These are phyloP conservation scores for Ceratitis capitata DNA, from an alignment of 1,140 invertebrate genomes.

Conservation along the genomic window DNA sequence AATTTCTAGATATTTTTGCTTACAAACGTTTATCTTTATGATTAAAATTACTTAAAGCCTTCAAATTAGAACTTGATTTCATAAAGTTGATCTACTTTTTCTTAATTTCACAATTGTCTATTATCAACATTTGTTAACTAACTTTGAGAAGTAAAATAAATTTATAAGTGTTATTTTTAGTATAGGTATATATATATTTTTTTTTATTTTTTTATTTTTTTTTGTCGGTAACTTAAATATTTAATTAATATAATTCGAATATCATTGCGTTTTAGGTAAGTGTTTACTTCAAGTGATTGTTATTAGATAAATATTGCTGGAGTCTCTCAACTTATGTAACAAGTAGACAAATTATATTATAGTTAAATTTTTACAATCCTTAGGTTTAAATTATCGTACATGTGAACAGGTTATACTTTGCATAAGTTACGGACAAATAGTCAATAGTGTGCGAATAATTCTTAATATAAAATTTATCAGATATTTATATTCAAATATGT, in stretches of 20 bases:
- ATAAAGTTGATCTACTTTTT: too few relatives aligned
- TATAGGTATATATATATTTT: not conserved
- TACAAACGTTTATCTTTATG: not conserved
- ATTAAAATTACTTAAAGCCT: slow-evolving; percentile 13
- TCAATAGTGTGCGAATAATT: too few relatives aligned
- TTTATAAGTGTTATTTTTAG: not conserved
- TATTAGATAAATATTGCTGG: too few relatives aligned
- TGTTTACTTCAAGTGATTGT: not conserved
- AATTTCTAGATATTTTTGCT: too few relatives aligned
- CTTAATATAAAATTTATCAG: too few relatives aligned
- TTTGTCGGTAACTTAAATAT: not conserved
- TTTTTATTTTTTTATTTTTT: not conserved
- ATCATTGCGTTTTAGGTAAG: not conserved
- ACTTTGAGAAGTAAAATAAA: not conserved
- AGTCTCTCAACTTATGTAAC: too few relatives aligned
- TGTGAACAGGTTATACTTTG: too few relatives aligned
- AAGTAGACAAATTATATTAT: too few relatives aligned
- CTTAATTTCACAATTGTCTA: not conserved
- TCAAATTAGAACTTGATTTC: slow-evolving; percentile 12
- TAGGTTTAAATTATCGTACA: too few relatives aligned
- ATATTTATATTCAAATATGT: too few relatives aligned
- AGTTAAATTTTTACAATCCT: too few relatives aligned
- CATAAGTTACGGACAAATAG: too few relatives aligned
- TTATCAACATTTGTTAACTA: not conserved
- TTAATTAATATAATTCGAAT: not conserved